Percentiles rank a stretch among this genome's conserved stretches.
These are phyloP conservation scores for Pristionchus japonicus DNA, from an alignment of 2,888 invertebrate genomes.

Conservation along the genomic window DNA sequence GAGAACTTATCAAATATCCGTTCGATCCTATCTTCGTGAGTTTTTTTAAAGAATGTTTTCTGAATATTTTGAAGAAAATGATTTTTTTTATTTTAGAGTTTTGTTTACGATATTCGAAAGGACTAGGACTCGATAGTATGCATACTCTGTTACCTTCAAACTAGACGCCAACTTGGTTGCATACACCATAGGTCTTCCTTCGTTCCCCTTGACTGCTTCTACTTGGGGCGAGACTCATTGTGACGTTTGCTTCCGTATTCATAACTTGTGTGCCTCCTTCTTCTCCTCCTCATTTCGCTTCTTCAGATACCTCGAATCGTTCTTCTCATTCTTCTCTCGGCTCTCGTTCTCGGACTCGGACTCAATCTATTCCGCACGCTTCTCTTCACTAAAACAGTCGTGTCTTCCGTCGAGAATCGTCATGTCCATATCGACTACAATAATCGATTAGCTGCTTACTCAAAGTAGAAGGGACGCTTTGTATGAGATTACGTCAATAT, in stretches of 20 bases:
- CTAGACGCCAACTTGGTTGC: no score
- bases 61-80: no score
- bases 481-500: no score
- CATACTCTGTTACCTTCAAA: no score
- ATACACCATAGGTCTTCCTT: not conserved
- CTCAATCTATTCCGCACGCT: not conserved
- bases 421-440: slow-evolving; percentile 32
- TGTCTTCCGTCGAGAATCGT: slow-evolving; percentile 8
- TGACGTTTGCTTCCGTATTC: slow-evolving; percentile 32
- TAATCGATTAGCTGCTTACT: slow-evolving; percentile 1
- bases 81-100: no score
- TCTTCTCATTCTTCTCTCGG: not conserved
- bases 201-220: not conserved
- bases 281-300: not conserved
- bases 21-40: slow-evolving; percentile 43
- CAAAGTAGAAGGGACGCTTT: no score
- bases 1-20: not conserved
- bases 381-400: not conserved
- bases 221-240: not conserved
- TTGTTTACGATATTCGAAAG: no score
- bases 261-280: not conserved
- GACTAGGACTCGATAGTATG: no score
- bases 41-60: no score
- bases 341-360: not conserved
- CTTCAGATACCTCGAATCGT: slow-evolving; percentile 39